phyloP scores from a whole-genome alignment of 2,888 invertebrate species.

The Palloptera scutellata region DNA sequence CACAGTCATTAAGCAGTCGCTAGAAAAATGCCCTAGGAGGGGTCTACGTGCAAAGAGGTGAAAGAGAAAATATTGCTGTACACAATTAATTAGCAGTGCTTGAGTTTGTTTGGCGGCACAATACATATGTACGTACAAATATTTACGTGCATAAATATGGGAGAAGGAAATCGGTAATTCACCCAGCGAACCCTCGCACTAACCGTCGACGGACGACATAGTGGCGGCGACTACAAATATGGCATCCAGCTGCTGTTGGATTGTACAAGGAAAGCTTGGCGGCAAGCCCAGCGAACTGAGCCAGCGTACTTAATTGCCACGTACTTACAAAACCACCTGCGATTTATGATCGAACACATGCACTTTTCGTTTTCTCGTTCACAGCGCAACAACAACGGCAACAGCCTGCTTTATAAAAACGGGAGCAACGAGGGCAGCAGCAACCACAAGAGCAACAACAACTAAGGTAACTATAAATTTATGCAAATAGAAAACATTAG shows the following conservation, averaged over 20 bases:
- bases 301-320: background rate
- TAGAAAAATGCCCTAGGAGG: too few species aligned
- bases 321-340: slow-evolving; percentile 9
- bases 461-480: slow-evolving; percentile 16
- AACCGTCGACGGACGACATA: too few species aligned
- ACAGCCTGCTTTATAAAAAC: too few species aligned
- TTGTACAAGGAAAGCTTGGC: background rate
- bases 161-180: background rate
- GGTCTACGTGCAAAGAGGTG: too few species aligned
- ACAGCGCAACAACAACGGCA: too few species aligned
- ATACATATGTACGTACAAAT: too few species aligned
- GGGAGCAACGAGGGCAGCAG: background rate
- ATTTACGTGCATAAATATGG: too few species aligned
- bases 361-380: too few species aligned
- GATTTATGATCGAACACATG: slow-evolving; percentile 4
- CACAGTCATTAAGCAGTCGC: too few species aligned
- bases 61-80: background rate
- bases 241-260: background rate
- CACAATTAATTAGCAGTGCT: slow-evolving; percentile 28
- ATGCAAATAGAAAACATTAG: slow-evolving; percentile 36
- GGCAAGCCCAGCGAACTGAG: background rate
- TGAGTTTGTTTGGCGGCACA: slow-evolving; percentile 14
- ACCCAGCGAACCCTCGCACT: too few species aligned
- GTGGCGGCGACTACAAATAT: too few species aligned
- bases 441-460: background rate